phyloP scores from a whole-genome alignment of 2,113 vertebrate genomes.

The Megalops atlanticus region DNA sequence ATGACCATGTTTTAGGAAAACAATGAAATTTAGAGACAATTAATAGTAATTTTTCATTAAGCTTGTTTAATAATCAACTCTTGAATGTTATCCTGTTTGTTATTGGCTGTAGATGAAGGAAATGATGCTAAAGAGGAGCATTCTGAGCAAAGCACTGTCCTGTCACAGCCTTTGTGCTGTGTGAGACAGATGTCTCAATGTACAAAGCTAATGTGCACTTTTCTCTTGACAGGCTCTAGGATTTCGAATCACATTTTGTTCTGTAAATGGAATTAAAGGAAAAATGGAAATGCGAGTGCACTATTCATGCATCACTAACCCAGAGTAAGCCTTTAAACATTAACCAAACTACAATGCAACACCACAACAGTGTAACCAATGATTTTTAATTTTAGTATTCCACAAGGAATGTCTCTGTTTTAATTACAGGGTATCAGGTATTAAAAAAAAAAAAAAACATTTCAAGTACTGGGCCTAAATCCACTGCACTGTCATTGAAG shows the following conservation, averaged over 20 bases:
- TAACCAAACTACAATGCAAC: slow-evolving; percentile 54
- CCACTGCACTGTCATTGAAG: neutral
- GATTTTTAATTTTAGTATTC: slow-evolving; percentile 66
- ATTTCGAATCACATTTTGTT: slow-evolving; percentile 45
- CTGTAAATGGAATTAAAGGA: slow-evolving; percentile 44
- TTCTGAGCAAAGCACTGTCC: slow-evolving; percentile 25
- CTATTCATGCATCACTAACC: neutral
- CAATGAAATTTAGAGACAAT: no score
- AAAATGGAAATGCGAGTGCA: slow-evolving; percentile 25
- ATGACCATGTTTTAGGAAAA: neutral
- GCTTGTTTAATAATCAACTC: slow-evolving; percentile 46
- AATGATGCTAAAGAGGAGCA: neutral
- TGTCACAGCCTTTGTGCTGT: slow-evolving; percentile 25
- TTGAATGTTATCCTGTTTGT: no score
- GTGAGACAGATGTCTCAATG: slow-evolving; percentile 39
- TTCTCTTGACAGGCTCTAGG: slow-evolving; percentile 38
- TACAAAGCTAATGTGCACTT: slow-evolving; percentile 39
- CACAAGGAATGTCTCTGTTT: slow-evolving; percentile 64
- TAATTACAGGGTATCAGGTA: slow-evolving; percentile 74
- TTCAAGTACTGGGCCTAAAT: slow-evolving; percentile 16
- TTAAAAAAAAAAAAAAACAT: slow-evolving; percentile 59
- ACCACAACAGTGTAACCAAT: slow-evolving; percentile 55
- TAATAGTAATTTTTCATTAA: no score
- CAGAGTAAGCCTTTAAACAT: slow-evolving; percentile 39
- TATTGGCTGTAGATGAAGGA: neutral